Base-by-base conservation (phyloP, 2,888 invertebrate genomes). In the Bombylius major region DNA sequence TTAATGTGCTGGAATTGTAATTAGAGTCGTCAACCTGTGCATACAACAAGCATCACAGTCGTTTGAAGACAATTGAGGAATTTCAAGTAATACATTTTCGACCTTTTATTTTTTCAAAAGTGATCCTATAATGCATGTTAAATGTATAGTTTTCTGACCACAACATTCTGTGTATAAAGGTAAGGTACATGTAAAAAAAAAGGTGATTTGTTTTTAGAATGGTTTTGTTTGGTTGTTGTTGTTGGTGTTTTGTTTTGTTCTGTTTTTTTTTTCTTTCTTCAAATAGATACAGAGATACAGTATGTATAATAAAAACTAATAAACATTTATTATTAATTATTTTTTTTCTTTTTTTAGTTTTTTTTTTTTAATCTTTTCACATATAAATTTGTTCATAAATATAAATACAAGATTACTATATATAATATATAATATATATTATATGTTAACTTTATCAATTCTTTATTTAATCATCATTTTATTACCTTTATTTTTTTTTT, bases 341-440 rank as follows among this genome's bases (percentile, higher is more conserved):
- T 51, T 47, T 55, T 36, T 4, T 36, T 7, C 34, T 36, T 36
- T 36, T 36, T 36, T 7, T 7, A 1, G 1, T 36, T 36, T n/a
- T 34, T 34, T 56, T 57, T 55, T 47, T 58, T 55, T 36, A 23
- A 23, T 23, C 23, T 47, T 50, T 57, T 57, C 54, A 57, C 56
- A 61, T 63, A 63, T 62, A 63, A 63, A 62, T 62, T 62, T 62
- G 58, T 63, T 62, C 62, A 61, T 62, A 63, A 63, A 62, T 62
- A 63, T 62, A 62, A 62, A 62, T 63, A 61, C 59, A 62, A 61
- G 62, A 61, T 62, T 61, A 62, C 61, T 61, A 60, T 60, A 59
- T 63, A 60, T 61, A 59, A 59, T 53, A 62, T 62, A 56, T 50
- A 34, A 47, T 58, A 52, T 58, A 51, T 61, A 59, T 60, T 61